phyloP scores from a whole-genome alignment of 2,888 invertebrate genomes.

The Plagodis pulveraria region DNA sequence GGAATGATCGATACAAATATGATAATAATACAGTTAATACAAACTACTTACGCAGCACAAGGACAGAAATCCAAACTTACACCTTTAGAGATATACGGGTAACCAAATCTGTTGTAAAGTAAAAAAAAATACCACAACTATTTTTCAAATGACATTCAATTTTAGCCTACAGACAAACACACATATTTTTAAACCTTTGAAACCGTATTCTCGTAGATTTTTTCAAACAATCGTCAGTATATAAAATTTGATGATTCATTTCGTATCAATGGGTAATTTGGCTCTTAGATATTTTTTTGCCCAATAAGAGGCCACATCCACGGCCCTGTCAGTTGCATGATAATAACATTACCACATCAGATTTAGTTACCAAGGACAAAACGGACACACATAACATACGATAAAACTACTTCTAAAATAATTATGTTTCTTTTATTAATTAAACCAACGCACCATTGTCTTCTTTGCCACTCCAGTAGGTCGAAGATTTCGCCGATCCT shows the following conservation, averaged over 20 bases:
- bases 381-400: constrained; percentile 76
- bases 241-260: no score
- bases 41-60: constrained; percentile 71
- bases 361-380: constrained; percentile 58
- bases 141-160: no score
- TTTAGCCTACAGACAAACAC: no score
- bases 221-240: no score
- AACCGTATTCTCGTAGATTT: no score
- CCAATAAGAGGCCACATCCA: no score
- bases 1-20: constrained; percentile 52
- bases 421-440: constrained; percentile 19
- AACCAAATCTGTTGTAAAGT: constrained; percentile 52
- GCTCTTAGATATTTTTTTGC: no score
- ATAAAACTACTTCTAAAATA: constrained; percentile 41
- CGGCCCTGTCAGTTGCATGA: no score
- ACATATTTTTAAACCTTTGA: no score
- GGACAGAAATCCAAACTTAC: constrained; percentile 66
- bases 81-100: constrained; percentile 49
- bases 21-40: constrained; percentile 44
- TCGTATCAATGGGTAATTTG: no score
- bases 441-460: constrained; percentile 75
- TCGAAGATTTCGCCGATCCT: constrained; percentile 76
- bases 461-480: constrained; percentile 81
- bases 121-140: no score
- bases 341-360: constrained; percentile 52